Conservation (phyloP, 1,140 invertebrate species). For the Stegodyphus mimosarum region DNA sequence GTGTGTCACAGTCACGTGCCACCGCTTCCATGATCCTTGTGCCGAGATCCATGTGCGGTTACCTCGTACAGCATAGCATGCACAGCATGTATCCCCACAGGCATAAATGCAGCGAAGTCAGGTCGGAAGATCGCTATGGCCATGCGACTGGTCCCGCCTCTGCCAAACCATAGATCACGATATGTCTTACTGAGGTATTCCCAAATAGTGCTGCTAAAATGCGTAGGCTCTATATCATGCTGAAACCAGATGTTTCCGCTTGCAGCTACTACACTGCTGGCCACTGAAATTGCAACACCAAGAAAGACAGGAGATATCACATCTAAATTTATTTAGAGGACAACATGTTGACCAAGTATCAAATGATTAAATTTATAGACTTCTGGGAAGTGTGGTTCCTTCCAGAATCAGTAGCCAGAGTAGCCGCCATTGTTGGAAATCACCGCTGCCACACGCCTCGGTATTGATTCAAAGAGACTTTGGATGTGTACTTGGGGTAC, state of each 20-base stretch:
- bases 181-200: not conserved
- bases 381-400: too few relatives aligned
- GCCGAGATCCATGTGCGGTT: not conserved
- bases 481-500: too few relatives aligned
- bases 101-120: not conserved
- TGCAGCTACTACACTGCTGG: too few relatives aligned
- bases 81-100: not conserved
- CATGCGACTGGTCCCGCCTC: not conserved
- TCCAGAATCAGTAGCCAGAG: too few relatives aligned
- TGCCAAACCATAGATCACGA: not conserved
- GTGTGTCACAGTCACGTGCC: not conserved
- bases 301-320: too few relatives aligned
- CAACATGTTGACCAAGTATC: too few relatives aligned
- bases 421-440: too few relatives aligned
- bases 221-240: not conserved
- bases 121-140: not conserved
- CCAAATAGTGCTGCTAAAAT: not conserved
- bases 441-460: too few relatives aligned
- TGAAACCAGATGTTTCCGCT: not conserved
- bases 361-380: too few relatives aligned
- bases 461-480: too few relatives aligned
- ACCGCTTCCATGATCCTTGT: not conserved
- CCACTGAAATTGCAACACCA: too few relatives aligned
- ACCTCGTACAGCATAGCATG: not conserved
- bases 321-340: too few relatives aligned